Percentiles rank a stretch among this genome's conserved stretches.
Conservation (phyloP, 2,113 vertebrate genomes). For the Coturnix japonica region DNA sequence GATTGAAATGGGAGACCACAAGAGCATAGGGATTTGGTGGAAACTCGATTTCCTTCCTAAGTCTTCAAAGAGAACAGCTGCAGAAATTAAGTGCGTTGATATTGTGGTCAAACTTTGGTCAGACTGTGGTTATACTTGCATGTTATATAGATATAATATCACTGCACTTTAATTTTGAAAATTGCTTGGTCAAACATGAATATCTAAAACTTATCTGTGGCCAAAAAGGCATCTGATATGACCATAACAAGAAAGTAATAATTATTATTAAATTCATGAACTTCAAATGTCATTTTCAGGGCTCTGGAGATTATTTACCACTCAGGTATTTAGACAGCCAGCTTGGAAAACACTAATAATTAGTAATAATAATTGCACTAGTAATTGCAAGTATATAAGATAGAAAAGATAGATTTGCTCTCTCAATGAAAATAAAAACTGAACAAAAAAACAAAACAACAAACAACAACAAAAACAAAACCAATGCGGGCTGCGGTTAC, state of each 20-base stretch:
- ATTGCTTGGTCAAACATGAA: background rate
- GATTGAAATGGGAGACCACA: constrained; percentile 66
- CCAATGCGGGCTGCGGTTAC: background rate
- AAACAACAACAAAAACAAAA: no score
- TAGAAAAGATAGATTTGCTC: background rate
- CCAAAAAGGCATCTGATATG: background rate
- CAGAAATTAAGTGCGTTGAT: constrained; percentile 45
- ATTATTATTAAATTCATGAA: background rate
- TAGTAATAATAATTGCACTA: no score
- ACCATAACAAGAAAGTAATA: background rate
- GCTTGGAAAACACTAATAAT: constrained; percentile 55
- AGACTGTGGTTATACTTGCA: background rate
- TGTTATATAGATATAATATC: background rate
- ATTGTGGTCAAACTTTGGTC: constrained; percentile 48
- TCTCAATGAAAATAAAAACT: background rate
- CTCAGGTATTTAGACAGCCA: constrained; percentile 10
- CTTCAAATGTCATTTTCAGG: background rate
- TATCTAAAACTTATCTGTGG: background rate
- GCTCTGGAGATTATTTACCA: constrained; percentile 12
- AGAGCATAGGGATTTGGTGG: constrained; percentile 57
- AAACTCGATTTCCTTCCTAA: constrained; percentile 49
- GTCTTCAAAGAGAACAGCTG: constrained; percentile 49
- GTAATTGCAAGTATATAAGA: constrained; percentile 35
- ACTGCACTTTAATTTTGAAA: background rate
- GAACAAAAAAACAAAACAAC: background rate